Conservation (phyloP, 2,888 invertebrate species). For the Oligia latruncula region DNA sequence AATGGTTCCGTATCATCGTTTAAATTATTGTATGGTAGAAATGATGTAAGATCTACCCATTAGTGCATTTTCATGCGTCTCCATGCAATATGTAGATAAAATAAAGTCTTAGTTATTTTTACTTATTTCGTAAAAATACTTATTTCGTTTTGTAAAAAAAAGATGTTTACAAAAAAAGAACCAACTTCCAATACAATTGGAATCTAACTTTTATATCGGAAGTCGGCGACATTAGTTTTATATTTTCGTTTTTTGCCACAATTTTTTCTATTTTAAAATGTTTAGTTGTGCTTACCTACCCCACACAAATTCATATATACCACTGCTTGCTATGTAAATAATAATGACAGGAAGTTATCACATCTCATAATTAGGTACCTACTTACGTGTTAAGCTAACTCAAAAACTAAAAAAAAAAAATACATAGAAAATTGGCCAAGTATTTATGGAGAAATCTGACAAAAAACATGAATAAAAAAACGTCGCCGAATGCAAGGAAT, state of each 20-base stretch:
- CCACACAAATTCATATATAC: neutral
- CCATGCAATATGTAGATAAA: neutral
- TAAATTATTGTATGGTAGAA: neutral
- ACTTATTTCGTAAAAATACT: neutral
- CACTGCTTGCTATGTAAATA: neutral
- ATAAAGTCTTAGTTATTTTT: neutral
- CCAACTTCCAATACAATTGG: neutral
- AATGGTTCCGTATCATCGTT: slow-evolving; percentile 24
- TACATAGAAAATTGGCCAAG: neutral
- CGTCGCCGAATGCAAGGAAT: neutral
- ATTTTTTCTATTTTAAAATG: neutral
- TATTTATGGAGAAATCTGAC: neutral
- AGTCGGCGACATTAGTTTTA: neutral
- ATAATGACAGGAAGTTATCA: neutral
- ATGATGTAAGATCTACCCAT: neutral
- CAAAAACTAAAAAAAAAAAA: neutral
- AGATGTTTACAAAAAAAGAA: neutral
- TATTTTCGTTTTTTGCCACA: neutral
- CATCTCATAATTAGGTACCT: neutral
- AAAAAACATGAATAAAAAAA: neutral
- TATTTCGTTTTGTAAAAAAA: neutral
- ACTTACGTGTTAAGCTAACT: neutral
- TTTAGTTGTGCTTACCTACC: neutral
- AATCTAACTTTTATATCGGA: neutral
- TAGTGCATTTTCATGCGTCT: neutral